phyloP scores from a whole-genome alignment of 2,888 invertebrate genomes.

The Odontocerum albicorne region DNA sequence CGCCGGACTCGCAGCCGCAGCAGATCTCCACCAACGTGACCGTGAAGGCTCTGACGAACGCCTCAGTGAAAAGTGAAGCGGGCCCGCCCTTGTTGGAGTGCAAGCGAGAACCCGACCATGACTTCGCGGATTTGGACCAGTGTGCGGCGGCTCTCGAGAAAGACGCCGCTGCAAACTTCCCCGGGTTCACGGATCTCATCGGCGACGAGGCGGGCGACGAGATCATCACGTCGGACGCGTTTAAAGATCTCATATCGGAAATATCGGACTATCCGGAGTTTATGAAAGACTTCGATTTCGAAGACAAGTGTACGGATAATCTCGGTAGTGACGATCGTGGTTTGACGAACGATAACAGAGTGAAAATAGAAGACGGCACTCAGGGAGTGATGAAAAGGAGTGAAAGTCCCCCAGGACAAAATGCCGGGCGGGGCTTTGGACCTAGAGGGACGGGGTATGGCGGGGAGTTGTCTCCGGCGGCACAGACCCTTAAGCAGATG shows the following conservation, averaged over 20 bases:
- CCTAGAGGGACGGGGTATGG: slow-evolving; percentile 58
- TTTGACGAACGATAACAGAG: slow-evolving; percentile 22
- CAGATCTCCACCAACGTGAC: slow-evolving; percentile 92
- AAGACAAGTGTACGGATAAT: slow-evolving; percentile 44
- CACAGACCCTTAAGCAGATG: slow-evolving; percentile 95
- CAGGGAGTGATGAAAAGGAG: slow-evolving; percentile 26
- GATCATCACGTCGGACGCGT: slow-evolving; percentile 71
- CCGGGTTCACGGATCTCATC: slow-evolving; percentile 77
- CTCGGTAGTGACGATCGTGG: slow-evolving; percentile 20
- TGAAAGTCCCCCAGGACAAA: slow-evolving; percentile 16
- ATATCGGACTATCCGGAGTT: slow-evolving; percentile 83
- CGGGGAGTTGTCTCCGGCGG: slow-evolving; percentile 84
- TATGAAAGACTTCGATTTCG: slow-evolving; percentile 78
- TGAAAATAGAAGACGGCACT: slow-evolving; percentile 30
- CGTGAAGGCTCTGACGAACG: slow-evolving; percentile 77
- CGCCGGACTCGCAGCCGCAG: slow-evolving; percentile 84
- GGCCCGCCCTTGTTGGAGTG: slow-evolving; percentile 63
- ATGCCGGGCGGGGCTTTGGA: slow-evolving; percentile 35
- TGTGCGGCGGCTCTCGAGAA: slow-evolving; percentile 85
- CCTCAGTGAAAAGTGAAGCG: slow-evolving; percentile 63
- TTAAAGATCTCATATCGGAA: slow-evolving; percentile 86
- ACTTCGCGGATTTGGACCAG: slow-evolving; percentile 83
- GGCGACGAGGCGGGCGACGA: slow-evolving; percentile 83
- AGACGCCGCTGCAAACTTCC: slow-evolving; percentile 78
- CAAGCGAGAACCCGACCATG: slow-evolving; percentile 81